Base-by-base conservation (phyloP, 1,140 invertebrate genomes). In the Melanaphis sacchari region DNA sequence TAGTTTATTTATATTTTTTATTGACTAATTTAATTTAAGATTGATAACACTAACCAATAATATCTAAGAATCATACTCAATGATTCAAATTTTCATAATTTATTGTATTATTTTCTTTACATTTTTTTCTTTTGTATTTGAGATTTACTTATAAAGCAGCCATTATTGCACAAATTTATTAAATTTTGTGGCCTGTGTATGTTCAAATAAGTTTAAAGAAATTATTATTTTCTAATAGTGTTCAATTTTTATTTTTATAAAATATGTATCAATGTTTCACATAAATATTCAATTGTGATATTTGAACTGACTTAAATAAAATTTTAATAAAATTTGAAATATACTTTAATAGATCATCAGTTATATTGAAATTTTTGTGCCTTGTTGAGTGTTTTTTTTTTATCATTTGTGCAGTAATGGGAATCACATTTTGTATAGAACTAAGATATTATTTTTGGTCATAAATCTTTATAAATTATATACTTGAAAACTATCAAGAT, bases 21-120 rank as follows among this genome's bases (percentile, higher is more conserved):
- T 36, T 88, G n/a, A 49, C 46, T 49, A 52, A 88, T 88, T 52
- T 36, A 88, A 36, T 88, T 88, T 49, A 49, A 49, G n/a, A 52
- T 49, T 36, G 3, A 88, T 88, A 7, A 52, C 3, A 88, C 24
- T 88, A 88, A 88, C n/a, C n/a, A 46, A 49, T 88, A 88, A 88
- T n/a, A n/a, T n/a, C 36, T 88, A 88, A 88, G 36, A 49, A 49
- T 49, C 15, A 49, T 46, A n/a, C 3, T 31, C 1, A 41, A 41
- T 24, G 3, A 24, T 85, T 85, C 11, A 43, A 31, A 26, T 24
- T 66, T 66, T 26, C 22, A 31, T 85, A 26, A 41, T 43, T 43
- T 43, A 43, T 43, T 24, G 82, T 4, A 40, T 43, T 85, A 66
- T 0, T 66, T 15, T 18, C 6, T 85, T 85, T 11, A 84, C 43